phyloP scores from a whole-genome alignment of 2,888 invertebrate genomes.

The Tiliacea aurago region DNA sequence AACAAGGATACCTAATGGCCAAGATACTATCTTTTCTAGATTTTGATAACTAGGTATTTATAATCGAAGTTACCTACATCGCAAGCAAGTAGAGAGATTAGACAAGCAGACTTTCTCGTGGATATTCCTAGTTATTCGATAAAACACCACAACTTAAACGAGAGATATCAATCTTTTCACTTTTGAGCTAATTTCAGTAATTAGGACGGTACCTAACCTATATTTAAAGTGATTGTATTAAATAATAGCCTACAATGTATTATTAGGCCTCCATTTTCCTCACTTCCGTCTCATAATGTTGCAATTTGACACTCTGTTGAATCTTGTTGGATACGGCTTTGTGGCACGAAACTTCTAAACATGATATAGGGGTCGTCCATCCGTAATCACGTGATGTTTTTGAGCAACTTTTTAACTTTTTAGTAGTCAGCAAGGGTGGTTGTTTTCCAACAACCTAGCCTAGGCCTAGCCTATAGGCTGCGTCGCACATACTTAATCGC shows the following conservation, averaged over 20 bases:
- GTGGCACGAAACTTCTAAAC: constrained; percentile 27
- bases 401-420: too few relatives aligned
- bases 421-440: too few relatives aligned
- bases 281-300: constrained; percentile 40
- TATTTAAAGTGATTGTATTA: constrained; percentile 4
- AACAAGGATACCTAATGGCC: too few relatives aligned
- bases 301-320: constrained; percentile 53
- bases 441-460: too few relatives aligned
- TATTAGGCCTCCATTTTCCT: constrained; percentile 31
- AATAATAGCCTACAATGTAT: constrained; percentile 10
- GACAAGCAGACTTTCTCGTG: neutral
- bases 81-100: neutral
- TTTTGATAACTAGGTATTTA: neutral
- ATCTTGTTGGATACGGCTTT: constrained; percentile 37
- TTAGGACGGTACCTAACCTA: neutral
- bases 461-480: too few relatives aligned
- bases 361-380: too few relatives aligned
- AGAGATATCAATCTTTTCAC: neutral
- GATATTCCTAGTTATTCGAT: neutral
- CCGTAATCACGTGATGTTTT: too few relatives aligned
- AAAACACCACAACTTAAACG: neutral
- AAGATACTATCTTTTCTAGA: neutral
- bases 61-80: neutral
- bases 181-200: constrained; percentile 9
- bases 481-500: too few relatives aligned